phyloP scores from a whole-genome alignment of 2,888 invertebrate genomes.

The Protonemura montana region DNA sequence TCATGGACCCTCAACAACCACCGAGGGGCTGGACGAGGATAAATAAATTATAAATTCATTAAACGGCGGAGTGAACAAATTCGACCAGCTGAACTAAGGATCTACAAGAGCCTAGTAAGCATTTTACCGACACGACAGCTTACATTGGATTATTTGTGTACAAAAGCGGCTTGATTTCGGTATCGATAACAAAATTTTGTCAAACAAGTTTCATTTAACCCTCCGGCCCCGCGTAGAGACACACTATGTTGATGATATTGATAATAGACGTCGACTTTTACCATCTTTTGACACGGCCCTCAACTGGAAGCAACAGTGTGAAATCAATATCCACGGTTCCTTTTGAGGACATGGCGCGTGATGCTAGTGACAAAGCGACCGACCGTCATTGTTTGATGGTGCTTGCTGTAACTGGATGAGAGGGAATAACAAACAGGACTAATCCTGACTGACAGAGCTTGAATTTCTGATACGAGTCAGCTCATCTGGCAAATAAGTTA shows the following conservation, averaged over 20 bases:
- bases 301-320: slow-evolving; percentile 46
- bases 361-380: slow-evolving; percentile 33
- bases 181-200: slow-evolving; percentile 12
- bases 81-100: not conserved
- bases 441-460: slow-evolving; percentile 36
- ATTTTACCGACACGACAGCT: not conserved
- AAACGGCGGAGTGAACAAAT: not conserved
- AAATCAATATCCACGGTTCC: slow-evolving; percentile 42
- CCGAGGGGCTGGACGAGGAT: not conserved
- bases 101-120: not conserved
- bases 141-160: not conserved
- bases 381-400: slow-evolving; percentile 20
- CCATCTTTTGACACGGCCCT: slow-evolving; percentile 44
- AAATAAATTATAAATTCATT: slow-evolving; percentile 30
- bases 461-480: slow-evolving; percentile 33
- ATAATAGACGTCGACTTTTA: slow-evolving; percentile 30
- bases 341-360: slow-evolving; percentile 21
- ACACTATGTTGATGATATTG: not conserved
- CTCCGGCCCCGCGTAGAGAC: not conserved
- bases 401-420: slow-evolving; percentile 21
- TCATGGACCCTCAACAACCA: not conserved
- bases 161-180: not conserved
- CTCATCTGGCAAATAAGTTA: slow-evolving; percentile 39
- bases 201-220: not conserved
- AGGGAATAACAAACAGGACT: not conserved